Percentiles rank a stretch among this genome's conserved stretches.
These are phyloP conservation scores for Lymantria monacha DNA, from an alignment of 2,888 invertebrate species.

Conservation along the genomic window DNA sequence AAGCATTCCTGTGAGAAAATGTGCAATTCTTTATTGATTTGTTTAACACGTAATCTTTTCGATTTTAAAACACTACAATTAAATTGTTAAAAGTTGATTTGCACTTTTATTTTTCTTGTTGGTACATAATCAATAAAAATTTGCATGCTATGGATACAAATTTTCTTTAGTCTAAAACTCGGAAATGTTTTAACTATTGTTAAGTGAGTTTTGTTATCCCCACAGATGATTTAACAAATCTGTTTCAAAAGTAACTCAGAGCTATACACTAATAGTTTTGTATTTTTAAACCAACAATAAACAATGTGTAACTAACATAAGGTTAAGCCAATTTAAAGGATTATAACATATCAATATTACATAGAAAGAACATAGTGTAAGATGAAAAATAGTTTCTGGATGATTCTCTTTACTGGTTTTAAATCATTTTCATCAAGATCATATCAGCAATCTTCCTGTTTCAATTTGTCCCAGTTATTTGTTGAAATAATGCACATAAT, in stretches of 20 bases:
- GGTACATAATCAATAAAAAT: conserved; percentile 31
- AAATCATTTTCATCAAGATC: not conserved
- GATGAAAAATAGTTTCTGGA: conserved; percentile 15
- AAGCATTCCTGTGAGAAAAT: conserved; percentile 18
- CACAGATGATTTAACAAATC: too few relatives aligned
- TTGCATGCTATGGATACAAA: conserved; percentile 17
- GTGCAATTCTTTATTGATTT: conserved; percentile 12
- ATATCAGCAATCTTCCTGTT: not conserved
- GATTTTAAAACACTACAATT: conserved; percentile 19
- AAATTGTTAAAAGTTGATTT: conserved; percentile 18
- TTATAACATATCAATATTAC: too few relatives aligned
- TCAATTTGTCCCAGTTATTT: not conserved
- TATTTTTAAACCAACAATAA: too few relatives aligned
- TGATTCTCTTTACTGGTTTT: not conserved
- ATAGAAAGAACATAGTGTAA: too few relatives aligned
- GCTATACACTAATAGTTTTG: too few relatives aligned
- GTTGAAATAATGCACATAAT: not conserved
- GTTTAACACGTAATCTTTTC: conserved; percentile 23
- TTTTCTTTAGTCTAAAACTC: conserved; percentile 2
- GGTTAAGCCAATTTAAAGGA: too few relatives aligned
- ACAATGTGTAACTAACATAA: too few relatives aligned
- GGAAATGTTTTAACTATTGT: too few relatives aligned
- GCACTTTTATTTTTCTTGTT: conserved; percentile 15
- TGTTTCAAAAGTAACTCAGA: too few relatives aligned
- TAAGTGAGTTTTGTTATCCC: too few relatives aligned